Percentiles rank a stretch among this genome's conserved stretches.
Evolutionary conservation across 2,113 vertebrate genomes (phyloP).

Genomic region (Actenoides hombroni): DNA sequence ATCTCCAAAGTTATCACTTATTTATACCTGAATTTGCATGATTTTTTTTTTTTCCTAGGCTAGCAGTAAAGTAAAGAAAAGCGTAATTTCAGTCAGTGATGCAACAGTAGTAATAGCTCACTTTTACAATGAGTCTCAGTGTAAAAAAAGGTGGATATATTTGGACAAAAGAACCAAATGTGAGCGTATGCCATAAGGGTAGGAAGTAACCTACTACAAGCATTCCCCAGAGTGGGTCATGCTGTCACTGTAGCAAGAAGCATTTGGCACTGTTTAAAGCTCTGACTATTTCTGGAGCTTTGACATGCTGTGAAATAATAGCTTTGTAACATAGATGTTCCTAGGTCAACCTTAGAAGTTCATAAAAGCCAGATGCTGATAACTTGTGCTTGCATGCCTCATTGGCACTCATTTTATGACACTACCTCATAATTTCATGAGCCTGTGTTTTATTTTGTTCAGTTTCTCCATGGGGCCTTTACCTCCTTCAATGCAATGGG

Average conservation of each 20-base stretch:
- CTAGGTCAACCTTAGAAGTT: not conserved
- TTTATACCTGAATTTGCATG: not conserved
- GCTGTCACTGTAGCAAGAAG: not conserved
- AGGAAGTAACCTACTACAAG: not conserved
- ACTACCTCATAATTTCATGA: not conserved
- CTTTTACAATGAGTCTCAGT: not conserved
- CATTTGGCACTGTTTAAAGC: not conserved
- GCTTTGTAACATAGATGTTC: not conserved
- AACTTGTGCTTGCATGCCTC: not conserved
- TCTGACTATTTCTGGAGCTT: not conserved
- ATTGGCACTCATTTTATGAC: not conserved
- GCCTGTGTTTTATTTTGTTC: not conserved
- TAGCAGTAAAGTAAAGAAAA: not conserved
- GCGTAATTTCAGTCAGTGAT: not conserved
- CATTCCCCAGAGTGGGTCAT: not conserved
- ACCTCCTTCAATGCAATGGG: not conserved
- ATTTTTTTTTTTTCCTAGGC: accelerated
- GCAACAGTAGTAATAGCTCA: not conserved
- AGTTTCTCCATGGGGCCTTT: not conserved
- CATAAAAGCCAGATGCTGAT: not conserved
- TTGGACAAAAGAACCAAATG: not conserved
- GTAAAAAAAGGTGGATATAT: not conserved
- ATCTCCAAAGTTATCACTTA: not conserved
- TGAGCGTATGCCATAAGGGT: not conserved
- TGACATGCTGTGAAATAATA: not conserved